Evolutionary conservation across 2,113 vertebrate genomes (phyloP), one percentile per base, ranked within the genome.

Genomic region (Centrocercus urophasianus): DNA sequence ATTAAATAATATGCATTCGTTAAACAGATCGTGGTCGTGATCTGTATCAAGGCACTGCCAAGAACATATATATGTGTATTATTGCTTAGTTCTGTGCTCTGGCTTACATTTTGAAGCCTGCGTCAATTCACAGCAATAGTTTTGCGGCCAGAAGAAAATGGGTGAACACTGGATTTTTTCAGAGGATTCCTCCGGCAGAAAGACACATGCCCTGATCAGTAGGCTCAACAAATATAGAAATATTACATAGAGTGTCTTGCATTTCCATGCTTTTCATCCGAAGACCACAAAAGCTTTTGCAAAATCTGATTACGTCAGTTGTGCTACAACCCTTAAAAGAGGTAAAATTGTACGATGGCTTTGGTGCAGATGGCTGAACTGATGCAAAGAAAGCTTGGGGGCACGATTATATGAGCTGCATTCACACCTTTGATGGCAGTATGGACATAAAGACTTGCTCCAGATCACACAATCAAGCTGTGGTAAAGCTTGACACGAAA

Each of bases 351-450:
- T 27, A 28, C 0, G 21, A 88, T 86, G 73, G 56, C 73, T 86
- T 59, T 27, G 25, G 47, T 83, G 54, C 88, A 95, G 93, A 95
- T 88, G 69, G 69, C 83, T 86, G 54, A 95, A 95, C 19, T 69
- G 90, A 95, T 38, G 73, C 79, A 76, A 69, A 93, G 61, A 70
- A 77, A 77, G 83, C 92, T 92, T 0, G 3, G 92, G 91, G 89
- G 78, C 77, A 89, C 45, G 77, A 84, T 84, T 95, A 92, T 92
- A 90, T 90, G 89, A 92, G 93, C 89, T 93, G 89, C 71, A 82
- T 52, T 96, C 93, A 90, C 94, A 96, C 93, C 89, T 94, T 94
- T 93, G 92, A 94, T 84, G 90, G 89, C 86, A 94, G 83, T 54
- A 89, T 15, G 94, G 88, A 89, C 11, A 2, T 72, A 76, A 86